These are phyloP conservation scores for Protonibea diacanthus DNA, from an alignment of 2,797 vertebrate genomes.

Conservation along the genomic window DNA sequence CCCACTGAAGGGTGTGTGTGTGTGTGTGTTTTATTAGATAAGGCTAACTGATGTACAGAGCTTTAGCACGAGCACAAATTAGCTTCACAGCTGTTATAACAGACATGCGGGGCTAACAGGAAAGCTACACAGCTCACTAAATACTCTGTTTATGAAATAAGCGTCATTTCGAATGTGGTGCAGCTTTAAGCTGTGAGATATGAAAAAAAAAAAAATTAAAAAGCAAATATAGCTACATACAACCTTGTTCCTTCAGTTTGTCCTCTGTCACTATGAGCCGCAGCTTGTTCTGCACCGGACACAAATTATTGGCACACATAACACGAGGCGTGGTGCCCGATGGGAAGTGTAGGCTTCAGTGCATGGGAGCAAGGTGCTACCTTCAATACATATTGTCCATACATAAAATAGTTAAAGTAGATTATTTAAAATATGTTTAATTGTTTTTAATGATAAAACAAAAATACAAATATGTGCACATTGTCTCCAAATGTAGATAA, in stretches of 20 bases:
- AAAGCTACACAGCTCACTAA: too few species aligned
- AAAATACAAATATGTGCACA: background rate
- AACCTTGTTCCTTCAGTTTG: constrained; percentile 62
- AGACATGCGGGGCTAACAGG: background rate
- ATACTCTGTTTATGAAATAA: background rate
- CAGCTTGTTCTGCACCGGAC: constrained; percentile 53
- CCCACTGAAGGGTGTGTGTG: background rate
- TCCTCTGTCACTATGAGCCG: constrained; percentile 50
- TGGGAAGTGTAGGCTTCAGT: constrained; percentile 67
- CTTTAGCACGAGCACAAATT: constrained; percentile 6
- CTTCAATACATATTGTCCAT: background rate
- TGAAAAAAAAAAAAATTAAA: background rate
- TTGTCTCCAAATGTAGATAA: background rate
- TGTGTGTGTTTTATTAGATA: constrained; percentile 62
- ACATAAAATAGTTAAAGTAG: too few species aligned
- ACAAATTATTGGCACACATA: constrained; percentile 52
- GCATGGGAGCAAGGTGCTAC: background rate
- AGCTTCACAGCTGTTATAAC: background rate
- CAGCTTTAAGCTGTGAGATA: background rate
- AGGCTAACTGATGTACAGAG: constrained; percentile 21
- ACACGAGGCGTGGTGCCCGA: background rate
- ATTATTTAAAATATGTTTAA: too few species aligned
- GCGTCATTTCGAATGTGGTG: accelerated
- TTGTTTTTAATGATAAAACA: background rate
- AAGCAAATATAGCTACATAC: background rate